Base-by-base conservation (phyloP, 2,888 invertebrate genomes). In the Mongoloraphidia duomilia region DNA sequence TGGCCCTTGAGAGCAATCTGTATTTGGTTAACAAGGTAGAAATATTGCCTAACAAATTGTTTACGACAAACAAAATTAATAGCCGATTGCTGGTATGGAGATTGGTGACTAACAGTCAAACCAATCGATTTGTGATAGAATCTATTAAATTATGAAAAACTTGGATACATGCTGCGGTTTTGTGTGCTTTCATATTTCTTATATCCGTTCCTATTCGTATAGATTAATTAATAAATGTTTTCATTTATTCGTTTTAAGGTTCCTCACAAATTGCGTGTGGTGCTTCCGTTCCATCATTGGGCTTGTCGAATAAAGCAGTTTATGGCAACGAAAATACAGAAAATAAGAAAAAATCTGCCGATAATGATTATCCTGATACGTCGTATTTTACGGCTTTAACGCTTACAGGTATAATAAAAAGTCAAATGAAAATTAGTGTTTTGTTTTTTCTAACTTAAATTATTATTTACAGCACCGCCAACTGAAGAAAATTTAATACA, bases 231-330 rank as follows among this genome's bases (percentile, higher is more conserved):
- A 52, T 51, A 48, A 36, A 44, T 40, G 49, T 52, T 46, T 44
- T 49, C 40, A 44, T 49, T 46, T 8, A 44, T 37, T 50, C 49
- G 46, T 17, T 59, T 57, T 41, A 53, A 73, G 76, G 67, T 50
- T 54, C 65, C 34, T 76, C 79, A 0, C 73, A 76, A 56, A 86
- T 87, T n/a, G 80, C 84, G 0, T 77, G 80, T 61, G 91, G 91
- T 11, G 96, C 97, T 0, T 81, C 88, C 2, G 89, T 96, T 0
- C 95, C 96, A 9, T 90, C 95, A 0, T 72, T 98, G 10, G 96
- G 96, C 1, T 70, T 98, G 14, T 97, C 96, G 3, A 98, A 98
- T 69, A 95, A 94, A 68, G 92, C 94, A 0, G 82, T 93, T 34
- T 90, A 80, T 60, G 69, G 71, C 3, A 71, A 68, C 0, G 75